phyloP scores from a whole-genome alignment of 2,797 vertebrate genomes.

The Galaxias olidus region DNA sequence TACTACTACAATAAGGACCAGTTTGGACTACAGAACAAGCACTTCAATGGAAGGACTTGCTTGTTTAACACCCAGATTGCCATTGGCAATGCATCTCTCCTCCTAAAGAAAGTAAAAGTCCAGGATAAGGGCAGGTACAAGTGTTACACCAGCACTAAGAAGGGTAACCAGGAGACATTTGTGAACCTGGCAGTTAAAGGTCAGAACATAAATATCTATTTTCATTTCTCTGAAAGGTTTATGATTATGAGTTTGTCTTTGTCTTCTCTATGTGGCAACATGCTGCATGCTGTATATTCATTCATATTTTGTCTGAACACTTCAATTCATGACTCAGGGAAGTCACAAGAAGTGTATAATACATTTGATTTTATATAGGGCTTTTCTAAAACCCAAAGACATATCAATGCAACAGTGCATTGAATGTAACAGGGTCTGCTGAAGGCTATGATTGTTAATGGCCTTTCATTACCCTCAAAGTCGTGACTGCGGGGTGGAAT shows the following conservation, averaged over 20 bases:
- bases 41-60: slow-evolving; percentile 75
- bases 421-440: background rate
- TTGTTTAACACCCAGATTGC: slow-evolving; percentile 78
- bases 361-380: no score
- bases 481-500: background rate
- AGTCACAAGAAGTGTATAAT: no score
- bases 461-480: background rate
- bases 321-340: no score
- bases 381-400: no score
- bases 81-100: slow-evolving; percentile 83
- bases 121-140: slow-evolving; percentile 77
- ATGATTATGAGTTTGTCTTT: background rate
- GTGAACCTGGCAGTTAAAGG: slow-evolving; percentile 76
- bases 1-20: slow-evolving; percentile 79
- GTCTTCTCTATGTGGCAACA: background rate
- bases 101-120: slow-evolving; percentile 74
- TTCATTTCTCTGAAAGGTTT: background rate
- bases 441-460: background rate
- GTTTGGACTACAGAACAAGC: slow-evolving; percentile 70
- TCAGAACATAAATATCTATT: slow-evolving; percentile 49
- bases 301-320: no score
- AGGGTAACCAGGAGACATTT: slow-evolving; percentile 60
- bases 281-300: no score
- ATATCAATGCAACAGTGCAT: background rate
- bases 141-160: slow-evolving; percentile 81